These are phyloP conservation scores for Equus quagga DNA, from an alignment of 2,113 vertebrate genomes.

Conservation along the genomic window DNA sequence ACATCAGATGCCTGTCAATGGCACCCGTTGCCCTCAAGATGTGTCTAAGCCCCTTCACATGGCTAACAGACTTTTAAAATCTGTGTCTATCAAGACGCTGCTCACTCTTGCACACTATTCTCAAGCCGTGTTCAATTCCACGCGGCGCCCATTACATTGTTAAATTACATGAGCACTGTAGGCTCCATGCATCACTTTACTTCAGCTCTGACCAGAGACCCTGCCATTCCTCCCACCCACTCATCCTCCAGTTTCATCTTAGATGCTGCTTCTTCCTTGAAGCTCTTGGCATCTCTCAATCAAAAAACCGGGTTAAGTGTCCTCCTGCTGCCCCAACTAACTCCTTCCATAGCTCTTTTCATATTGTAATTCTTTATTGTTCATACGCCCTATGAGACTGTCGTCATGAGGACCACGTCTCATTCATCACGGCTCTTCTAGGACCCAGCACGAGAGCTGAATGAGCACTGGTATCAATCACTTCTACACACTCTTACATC, in stretches of 20 bases:
- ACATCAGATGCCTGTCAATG: too few relatives aligned
- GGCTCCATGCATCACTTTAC: background rate
- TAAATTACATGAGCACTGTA: rapidly evolving
- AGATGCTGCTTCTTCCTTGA: background rate
- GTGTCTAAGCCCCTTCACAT: too few relatives aligned
- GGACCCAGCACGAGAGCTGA: background rate
- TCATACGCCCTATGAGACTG: background rate
- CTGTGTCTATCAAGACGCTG: background rate
- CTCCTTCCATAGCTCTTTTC: background rate
- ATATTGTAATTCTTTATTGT: background rate
- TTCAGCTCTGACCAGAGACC: background rate
- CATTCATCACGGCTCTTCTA: background rate
- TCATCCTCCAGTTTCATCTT: background rate
- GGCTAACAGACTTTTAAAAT: background rate
- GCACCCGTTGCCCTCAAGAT: too few relatives aligned
- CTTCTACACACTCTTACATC: background rate
- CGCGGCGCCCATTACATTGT: background rate
- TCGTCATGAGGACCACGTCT: background rate
- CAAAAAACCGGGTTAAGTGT: background rate
- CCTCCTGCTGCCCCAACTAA: background rate
- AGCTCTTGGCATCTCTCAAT: background rate
- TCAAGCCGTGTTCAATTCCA: background rate
- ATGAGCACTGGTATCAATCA: background rate
- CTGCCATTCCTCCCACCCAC: background rate
- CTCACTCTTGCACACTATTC: background rate